phyloP scores from a whole-genome alignment of 2,113 vertebrate species.

The Eulacestoma nigropectus region DNA sequence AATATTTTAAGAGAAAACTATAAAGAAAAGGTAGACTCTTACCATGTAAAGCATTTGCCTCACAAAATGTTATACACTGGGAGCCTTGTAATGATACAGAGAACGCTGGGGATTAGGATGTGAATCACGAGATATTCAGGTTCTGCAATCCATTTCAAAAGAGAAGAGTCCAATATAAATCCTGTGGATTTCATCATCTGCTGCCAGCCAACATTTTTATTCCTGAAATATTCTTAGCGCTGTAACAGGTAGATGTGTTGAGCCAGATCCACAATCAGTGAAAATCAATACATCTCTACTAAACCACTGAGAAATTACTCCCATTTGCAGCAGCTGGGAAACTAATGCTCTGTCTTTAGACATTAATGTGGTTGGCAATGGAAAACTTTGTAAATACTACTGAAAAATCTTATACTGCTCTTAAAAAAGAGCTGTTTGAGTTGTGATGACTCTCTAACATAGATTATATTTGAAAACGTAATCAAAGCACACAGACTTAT shows the following conservation, averaged over 20 bases:
- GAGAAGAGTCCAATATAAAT: constrained; percentile 56
- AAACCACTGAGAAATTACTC: neutral
- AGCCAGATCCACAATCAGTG: constrained; percentile 1
- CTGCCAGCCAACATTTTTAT: constrained; percentile 52
- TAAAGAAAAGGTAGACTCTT: neutral
- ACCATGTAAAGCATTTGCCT: neutral
- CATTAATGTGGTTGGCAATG: neutral
- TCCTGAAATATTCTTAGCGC: constrained; percentile 51
- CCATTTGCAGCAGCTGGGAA: neutral
- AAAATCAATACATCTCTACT: constrained; percentile 8
- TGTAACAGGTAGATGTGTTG: constrained; percentile 34
- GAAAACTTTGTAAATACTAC: neutral
- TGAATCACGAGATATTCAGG: constrained; percentile 41
- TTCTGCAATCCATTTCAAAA: constrained; percentile 53
- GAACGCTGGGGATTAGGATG: constrained; percentile 20
- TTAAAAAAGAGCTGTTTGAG: neutral
- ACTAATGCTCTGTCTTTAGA: neutral
- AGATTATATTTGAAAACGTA: neutral
- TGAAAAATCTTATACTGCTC: neutral
- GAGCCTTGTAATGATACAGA: constrained; percentile 34
- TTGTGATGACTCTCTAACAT: neutral
- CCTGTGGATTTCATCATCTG: constrained; percentile 49
- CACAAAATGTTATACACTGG: neutral
- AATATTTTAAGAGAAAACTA: neutral
- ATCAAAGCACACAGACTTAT: neutral